Evolutionary conservation across 2,113 vertebrate species (phyloP).

Genomic region (Pterocles orientalis): DNA sequence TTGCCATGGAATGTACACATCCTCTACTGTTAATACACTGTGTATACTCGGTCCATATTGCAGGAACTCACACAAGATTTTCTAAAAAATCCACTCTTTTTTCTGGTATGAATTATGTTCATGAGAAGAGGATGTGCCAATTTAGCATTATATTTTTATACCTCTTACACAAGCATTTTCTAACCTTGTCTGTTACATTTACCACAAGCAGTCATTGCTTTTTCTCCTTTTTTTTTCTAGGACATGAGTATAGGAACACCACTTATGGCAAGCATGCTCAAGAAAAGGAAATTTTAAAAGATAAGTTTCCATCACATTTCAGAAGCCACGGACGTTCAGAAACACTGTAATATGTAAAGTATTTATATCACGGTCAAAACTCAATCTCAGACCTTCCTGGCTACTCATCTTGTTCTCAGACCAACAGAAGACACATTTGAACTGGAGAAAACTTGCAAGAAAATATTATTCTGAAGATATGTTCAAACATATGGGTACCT

Average conservation of each 20-base stretch:
- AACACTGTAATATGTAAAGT: not conserved
- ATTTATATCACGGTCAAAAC: not conserved
- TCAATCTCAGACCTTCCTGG: not conserved
- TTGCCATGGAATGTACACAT: not conserved
- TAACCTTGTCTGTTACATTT: not conserved
- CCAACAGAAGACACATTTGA: not conserved
- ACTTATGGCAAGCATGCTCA: not conserved
- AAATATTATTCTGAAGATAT: not conserved
- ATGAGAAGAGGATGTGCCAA: not conserved
- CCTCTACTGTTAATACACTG: not conserved
- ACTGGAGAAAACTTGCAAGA: not conserved
- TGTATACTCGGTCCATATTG: not conserved
- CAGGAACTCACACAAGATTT: not conserved
- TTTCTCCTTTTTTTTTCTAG: not conserved
- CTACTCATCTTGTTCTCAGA: not conserved
- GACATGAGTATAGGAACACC: not conserved
- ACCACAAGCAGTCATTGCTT: not conserved
- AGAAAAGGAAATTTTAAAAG: not conserved
- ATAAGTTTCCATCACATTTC: not conserved
- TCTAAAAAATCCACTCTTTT: not conserved
- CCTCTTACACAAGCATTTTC: not conserved
- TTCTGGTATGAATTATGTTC: not conserved
- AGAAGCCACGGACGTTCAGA: not conserved
- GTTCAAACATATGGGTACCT: not conserved
- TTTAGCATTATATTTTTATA: not conserved